phyloP scores from a whole-genome alignment of 1,140 invertebrate species.

The Ylistrum balloti region DNA sequence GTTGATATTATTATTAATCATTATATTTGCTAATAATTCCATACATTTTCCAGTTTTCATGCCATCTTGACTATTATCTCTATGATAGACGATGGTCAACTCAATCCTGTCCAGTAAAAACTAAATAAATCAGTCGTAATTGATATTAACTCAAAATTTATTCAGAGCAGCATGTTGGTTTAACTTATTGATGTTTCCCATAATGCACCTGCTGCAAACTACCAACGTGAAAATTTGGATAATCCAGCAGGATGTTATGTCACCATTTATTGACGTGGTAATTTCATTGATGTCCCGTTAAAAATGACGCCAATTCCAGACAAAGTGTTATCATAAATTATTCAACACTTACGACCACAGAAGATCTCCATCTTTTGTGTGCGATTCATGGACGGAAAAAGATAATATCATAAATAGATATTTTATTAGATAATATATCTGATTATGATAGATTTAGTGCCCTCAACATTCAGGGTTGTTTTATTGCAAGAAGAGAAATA shows the following conservation, averaged over 20 bases:
- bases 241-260: background rate
- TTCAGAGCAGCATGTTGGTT: background rate
- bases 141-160: background rate
- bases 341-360: background rate
- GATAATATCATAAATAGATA: background rate
- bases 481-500: background rate
- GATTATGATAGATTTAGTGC: background rate
- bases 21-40: background rate
- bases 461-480: background rate
- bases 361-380: background rate
- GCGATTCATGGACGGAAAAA: no score
- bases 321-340: background rate
- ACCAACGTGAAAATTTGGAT: background rate
- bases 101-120: background rate
- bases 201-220: background rate
- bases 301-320: background rate
- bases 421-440: conserved; percentile 20
- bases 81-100: background rate
- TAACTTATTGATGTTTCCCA: background rate
- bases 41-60: background rate
- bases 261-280: background rate
- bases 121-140: conserved; percentile 1
- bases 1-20: conserved; percentile 29
- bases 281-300: background rate
- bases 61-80: background rate